A percentile compares a stretch with the other conserved stretches of the same genome.
Evolutionary conservation across 2,888 invertebrate species (phyloP).

Genomic region (Selenia dentaria): DNA sequence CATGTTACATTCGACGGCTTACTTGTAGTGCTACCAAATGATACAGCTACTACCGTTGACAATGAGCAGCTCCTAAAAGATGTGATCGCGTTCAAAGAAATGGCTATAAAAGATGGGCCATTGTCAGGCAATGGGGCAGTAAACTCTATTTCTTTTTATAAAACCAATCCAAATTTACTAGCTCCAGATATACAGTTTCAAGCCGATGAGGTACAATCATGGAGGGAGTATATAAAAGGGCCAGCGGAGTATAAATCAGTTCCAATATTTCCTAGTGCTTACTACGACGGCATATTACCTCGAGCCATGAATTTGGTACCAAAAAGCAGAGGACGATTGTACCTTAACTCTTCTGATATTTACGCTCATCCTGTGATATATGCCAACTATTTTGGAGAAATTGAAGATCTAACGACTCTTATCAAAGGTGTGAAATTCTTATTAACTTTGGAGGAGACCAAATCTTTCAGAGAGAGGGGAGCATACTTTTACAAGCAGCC

Average conservation of each 20-base stretch:
- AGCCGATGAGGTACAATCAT: slow-evolving; percentile 7
- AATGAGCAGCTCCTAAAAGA: slow-evolving; percentile 63
- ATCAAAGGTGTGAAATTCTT: slow-evolving; percentile 85
- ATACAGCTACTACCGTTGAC: slow-evolving; percentile 68
- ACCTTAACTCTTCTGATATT: slow-evolving; percentile 87
- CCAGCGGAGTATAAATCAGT: slow-evolving; percentile 55
- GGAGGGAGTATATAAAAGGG: slow-evolving; percentile 76
- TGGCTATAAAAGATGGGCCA: slow-evolving; percentile 68
- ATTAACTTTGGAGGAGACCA: slow-evolving; percentile 81
- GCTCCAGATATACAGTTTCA: slow-evolving; percentile 86
- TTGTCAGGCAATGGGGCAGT: slow-evolving; percentile 81
- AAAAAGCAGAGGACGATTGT: slow-evolving; percentile 84
- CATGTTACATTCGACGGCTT: slow-evolving; percentile 72
- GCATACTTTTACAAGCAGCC: slow-evolving; percentile 79
- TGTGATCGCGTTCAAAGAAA: slow-evolving; percentile 58
- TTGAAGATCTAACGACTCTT: slow-evolving; percentile 84
- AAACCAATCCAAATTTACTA: slow-evolving; percentile 68
- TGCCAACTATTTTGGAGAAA: slow-evolving; percentile 86
- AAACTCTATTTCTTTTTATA: slow-evolving; percentile 82
- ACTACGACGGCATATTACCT: slow-evolving; percentile 84
- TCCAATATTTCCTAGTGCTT: slow-evolving; percentile 77
- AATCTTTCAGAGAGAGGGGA: slow-evolving; percentile 82
- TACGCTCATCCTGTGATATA: slow-evolving; percentile 88
- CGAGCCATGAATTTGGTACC: slow-evolving; percentile 85
- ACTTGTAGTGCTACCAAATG: slow-evolving; percentile 77